Percentiles rank a stretch among this genome's conserved stretches.
Evolutionary conservation across 2,113 vertebrate species (phyloP).

Genomic region (Sinosuthora webbiana): DNA sequence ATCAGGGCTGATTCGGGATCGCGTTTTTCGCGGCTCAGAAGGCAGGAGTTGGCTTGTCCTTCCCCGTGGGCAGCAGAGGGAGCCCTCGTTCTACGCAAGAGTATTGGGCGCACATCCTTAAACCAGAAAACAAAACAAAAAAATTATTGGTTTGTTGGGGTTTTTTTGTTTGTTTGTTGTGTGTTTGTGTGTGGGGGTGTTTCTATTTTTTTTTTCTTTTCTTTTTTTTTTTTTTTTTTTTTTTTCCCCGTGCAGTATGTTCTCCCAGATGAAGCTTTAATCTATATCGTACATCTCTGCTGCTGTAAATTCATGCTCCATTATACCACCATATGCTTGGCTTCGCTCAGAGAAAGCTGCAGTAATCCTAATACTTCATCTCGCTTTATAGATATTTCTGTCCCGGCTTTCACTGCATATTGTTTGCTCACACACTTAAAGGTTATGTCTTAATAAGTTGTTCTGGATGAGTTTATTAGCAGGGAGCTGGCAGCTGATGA

Average conservation of each 20-base stretch:
- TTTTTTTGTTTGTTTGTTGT: not conserved
- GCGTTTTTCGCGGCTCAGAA: not conserved
- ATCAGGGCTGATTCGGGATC: not conserved
- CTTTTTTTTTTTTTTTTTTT: not conserved
- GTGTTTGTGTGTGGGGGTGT: not conserved
- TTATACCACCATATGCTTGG: conserved; percentile 58
- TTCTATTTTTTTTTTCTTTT: not conserved
- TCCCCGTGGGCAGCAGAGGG: conserved; percentile 61
- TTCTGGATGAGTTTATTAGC: conserved; percentile 8
- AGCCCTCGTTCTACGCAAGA: conserved; percentile 42
- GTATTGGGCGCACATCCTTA: not conserved
- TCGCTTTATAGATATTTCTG: not conserved
- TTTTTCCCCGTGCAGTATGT: not conserved
- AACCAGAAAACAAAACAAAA: not conserved
- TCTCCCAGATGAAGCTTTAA: conserved; percentile 66
- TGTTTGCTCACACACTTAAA: conserved; percentile 1
- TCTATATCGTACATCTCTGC: conserved; percentile 57
- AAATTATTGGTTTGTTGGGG: not conserved
- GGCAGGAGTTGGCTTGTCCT: not conserved
- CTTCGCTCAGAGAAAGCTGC: not conserved
- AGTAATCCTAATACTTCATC: not conserved
- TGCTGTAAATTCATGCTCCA: conserved; percentile 67
- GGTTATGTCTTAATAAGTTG: conserved; percentile 22
- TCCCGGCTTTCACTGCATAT: not conserved
- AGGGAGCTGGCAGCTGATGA: not conserved